Conservation (phyloP, 2,888 invertebrate genomes). For the Zele albiditarsus region DNA sequence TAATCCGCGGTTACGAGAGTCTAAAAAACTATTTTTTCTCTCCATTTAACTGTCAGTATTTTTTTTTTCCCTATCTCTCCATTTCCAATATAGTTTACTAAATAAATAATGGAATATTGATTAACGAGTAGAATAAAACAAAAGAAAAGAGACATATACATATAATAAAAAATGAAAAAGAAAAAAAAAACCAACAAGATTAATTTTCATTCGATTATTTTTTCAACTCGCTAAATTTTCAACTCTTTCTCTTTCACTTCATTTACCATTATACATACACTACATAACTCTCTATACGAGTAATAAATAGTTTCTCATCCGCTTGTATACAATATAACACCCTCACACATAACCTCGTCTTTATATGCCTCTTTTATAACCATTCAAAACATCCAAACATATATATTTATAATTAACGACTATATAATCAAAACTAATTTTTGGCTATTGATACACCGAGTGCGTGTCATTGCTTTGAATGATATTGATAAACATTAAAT, state of each 20-base stretch:
- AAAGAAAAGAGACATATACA: background rate
- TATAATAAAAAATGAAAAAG: background rate
- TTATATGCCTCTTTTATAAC: background rate
- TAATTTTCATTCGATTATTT: background rate
- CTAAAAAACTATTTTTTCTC: slow-evolving; percentile 1
- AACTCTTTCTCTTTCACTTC: background rate
- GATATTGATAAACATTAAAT: background rate
- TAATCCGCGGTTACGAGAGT: background rate
- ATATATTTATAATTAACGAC: slow-evolving; percentile 5
- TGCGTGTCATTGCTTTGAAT: background rate
- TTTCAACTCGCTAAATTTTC: background rate
- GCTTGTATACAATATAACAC: slow-evolving; percentile 2
- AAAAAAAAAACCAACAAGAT: background rate
- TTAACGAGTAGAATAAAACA: background rate
- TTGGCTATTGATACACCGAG: slow-evolving; percentile 6
- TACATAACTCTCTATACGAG: background rate
- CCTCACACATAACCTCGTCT: slow-evolving; percentile 6
- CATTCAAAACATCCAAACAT: background rate
- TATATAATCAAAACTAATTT: slow-evolving; percentile 32
- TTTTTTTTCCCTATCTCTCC: background rate
- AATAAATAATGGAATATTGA: background rate
- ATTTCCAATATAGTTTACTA: background rate
- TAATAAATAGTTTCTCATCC: background rate
- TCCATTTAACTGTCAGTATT: background rate
- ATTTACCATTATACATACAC: background rate